A percentile compares a stretch with the other conserved stretches of the same genome.
Evolutionary conservation across 2,797 vertebrate genomes (phyloP).

Genomic region (Tarsius wallacei): DNA sequence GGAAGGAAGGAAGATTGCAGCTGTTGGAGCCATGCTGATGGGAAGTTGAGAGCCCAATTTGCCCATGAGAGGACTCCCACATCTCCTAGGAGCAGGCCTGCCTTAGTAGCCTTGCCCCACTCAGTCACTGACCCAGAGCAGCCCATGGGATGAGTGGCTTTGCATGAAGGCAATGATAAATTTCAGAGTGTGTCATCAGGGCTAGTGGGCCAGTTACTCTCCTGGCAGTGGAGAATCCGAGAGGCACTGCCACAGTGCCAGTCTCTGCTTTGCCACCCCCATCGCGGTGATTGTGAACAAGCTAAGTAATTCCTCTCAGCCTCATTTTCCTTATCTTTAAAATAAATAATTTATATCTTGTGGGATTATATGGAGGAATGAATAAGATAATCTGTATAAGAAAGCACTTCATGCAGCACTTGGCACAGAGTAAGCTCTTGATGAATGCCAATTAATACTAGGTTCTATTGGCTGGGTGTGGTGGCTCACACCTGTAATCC

Average conservation of each 20-base stretch:
- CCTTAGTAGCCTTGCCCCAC: neutral
- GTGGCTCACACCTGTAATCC: too few species aligned
- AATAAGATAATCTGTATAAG: neutral
- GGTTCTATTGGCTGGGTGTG: neutral
- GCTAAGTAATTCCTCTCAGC: neutral
- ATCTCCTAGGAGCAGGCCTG: neutral
- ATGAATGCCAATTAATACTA: neutral
- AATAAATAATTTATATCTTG: slow-evolving; percentile 4
- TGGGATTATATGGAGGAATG: neutral
- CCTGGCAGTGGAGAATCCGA: neutral
- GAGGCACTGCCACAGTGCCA: neutral
- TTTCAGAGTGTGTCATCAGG: neutral
- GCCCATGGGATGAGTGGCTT: neutral
- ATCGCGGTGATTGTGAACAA: neutral
- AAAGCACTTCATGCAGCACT: neutral
- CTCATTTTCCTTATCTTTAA: slow-evolving; percentile 41
- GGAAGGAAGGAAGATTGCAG: too few species aligned
- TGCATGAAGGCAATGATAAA: neutral
- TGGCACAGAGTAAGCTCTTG: neutral
- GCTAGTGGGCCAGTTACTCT: neutral
- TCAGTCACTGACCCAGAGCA: neutral
- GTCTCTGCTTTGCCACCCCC: neutral
- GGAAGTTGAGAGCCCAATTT: neutral
- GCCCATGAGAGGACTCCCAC: neutral
- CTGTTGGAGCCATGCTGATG: neutral